Evolutionary conservation across 2,113 vertebrate genomes (phyloP).

Genomic region (Variabilichromis moorii): DNA sequence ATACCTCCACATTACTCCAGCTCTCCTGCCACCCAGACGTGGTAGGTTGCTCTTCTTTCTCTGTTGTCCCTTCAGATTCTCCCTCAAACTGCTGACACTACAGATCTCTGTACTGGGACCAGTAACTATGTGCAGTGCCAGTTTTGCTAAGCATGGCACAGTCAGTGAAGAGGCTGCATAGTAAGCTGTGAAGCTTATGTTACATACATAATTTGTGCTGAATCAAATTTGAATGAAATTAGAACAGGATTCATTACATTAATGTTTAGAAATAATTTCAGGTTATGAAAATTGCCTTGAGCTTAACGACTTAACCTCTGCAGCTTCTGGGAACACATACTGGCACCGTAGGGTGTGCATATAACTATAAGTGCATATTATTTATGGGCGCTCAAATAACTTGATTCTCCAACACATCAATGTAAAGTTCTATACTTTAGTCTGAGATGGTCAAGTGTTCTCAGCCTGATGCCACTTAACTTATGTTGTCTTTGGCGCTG

Average conservation of each 20-base stretch:
- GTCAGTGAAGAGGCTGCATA: neutral
- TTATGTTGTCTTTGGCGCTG: neutral
- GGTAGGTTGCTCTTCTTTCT: neutral
- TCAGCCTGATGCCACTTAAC: neutral
- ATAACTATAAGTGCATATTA: neutral
- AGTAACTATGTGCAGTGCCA: neutral
- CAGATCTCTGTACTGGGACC: neutral
- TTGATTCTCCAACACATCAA: neutral
- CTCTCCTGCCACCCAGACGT: neutral
- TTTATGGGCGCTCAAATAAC: neutral
- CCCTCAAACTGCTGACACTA: neutral
- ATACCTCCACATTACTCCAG: neutral
- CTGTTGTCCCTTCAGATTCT: neutral
- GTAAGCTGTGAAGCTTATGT: neutral
- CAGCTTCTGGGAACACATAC: neutral
- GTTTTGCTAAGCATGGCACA: neutral
- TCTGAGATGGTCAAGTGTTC: neutral
- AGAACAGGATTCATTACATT: neutral
- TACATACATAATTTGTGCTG: neutral
- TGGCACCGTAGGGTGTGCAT: neutral
- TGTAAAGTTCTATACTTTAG: neutral
- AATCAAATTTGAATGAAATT: neutral
- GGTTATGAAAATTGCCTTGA: neutral
- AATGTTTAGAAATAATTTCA: neutral
- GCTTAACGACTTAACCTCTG: neutral